Conservation (phyloP, 2,113 vertebrate species). For the Cisticola juncidis region DNA sequence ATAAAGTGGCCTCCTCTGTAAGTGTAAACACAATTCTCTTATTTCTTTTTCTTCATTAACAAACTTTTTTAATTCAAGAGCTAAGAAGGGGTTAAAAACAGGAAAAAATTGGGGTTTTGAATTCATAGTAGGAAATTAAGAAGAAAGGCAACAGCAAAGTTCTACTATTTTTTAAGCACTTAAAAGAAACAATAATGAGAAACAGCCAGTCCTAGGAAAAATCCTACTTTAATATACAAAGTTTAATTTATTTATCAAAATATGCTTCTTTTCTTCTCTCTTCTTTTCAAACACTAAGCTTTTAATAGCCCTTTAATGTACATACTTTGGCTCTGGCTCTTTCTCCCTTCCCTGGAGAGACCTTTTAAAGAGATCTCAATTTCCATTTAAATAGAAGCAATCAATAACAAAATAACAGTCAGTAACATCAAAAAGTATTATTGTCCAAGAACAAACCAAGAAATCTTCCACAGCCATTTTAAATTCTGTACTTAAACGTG, state of each 20-base stretch:
- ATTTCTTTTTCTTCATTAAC: not conserved
- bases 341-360: not conserved
- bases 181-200: constrained; percentile 1
- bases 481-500: not conserved
- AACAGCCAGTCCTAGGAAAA: not conserved
- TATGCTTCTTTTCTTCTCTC: not conserved
- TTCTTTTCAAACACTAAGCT: not conserved
- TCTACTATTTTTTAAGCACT: not conserved
- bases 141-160: not conserved
- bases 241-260: constrained; percentile 4
- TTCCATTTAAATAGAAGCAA: constrained; percentile 5
- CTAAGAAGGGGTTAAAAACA: not conserved
- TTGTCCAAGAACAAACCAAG: not conserved
- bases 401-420: not conserved
- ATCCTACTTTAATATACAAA: not conserved
- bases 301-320: not conserved
- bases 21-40: not conserved
- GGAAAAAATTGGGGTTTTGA: not conserved
- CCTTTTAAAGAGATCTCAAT: not conserved
- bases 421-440: not conserved
- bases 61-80: not conserved
- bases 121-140: not conserved
- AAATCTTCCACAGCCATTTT: not conserved
- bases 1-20: not conserved
- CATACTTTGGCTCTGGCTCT: not conserved